Percentiles rank a stretch among this genome's conserved stretches.
phyloP scores from a whole-genome alignment of 2,888 invertebrate genomes.

The Parthenolecanium corni region DNA sequence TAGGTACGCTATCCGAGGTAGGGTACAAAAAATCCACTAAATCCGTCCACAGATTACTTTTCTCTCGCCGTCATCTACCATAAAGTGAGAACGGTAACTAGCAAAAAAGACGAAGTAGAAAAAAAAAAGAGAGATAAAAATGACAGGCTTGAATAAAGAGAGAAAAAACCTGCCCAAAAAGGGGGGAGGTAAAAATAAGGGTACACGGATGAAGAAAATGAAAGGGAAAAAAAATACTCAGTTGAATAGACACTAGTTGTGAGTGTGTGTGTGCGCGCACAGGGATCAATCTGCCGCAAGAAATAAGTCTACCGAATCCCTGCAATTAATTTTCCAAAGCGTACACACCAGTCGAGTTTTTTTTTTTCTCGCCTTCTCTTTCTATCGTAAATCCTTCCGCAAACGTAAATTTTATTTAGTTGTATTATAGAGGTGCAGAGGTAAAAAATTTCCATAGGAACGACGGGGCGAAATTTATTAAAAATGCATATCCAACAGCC shows the following conservation, averaged over 20 bases:
- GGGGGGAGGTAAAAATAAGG: background rate
- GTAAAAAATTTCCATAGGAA: too few relatives aligned
- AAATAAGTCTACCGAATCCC: background rate
- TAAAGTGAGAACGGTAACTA: background rate
- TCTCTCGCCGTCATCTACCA: background rate
- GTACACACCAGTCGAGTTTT: background rate
- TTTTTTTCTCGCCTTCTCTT: background rate
- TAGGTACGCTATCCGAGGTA: background rate
- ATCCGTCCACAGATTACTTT: background rate
- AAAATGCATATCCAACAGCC: too few relatives aligned
- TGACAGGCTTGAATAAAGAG: background rate
- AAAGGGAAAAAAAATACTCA: slow-evolving; percentile 2
- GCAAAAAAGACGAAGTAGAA: background rate
- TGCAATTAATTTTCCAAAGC: background rate
- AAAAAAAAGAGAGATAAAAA: background rate
- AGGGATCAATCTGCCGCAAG: background rate
- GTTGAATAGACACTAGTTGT: too few relatives aligned
- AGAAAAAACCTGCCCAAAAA: too few relatives aligned
- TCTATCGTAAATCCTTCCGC: too few relatives aligned
- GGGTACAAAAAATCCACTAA: background rate
- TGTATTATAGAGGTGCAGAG: too few relatives aligned
- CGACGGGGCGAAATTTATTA: too few relatives aligned
- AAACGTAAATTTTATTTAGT: too few relatives aligned
- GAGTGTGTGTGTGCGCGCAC: too few relatives aligned
- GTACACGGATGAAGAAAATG: slow-evolving; percentile 16